Evolutionary conservation across 2,113 vertebrate species (phyloP), one percentile per base, ranked within the genome.

Genomic region (Erpornis zantholeuca): DNA sequence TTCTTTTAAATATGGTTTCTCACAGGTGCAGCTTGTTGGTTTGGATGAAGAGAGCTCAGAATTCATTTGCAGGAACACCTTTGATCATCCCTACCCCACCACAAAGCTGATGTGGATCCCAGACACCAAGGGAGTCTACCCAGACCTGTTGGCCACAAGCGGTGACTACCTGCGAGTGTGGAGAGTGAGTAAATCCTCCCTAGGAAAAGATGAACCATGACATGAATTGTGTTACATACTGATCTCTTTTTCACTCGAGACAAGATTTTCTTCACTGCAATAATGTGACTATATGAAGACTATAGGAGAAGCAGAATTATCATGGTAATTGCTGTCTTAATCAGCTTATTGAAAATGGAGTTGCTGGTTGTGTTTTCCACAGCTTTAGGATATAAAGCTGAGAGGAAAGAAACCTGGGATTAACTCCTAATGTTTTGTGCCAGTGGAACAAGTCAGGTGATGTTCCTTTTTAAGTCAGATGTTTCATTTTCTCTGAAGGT

Each of bases 61-160:
- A 97, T 99, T 99, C 84, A 98, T 99, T 84, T 99, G 99, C 98
- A 98, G 99, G 96, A 99, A 99, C 96, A 99, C 99, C 2, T 99
- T 99, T 91, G 99, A 99, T 95, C 99, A 99, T 83, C 99, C 99
- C 0, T 99, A 99, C 81, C 99, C 99, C 54, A 99, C 99, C 90
- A 99, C 99, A 79, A 99, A 99, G 97, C 99, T 99, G 81, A 99
- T 99, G 99, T 99, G 99, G 99, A 99, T 99, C 90, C 99, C 99
- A 12, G 99, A 99, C 97, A 99, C 99, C 59, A 99, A 99, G 94
- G 99, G 99, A 15, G 99, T 99, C 12, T 99, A 99, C 91, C 99
- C 99, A 54, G 99, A 99, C 97, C 98, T 99, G 52, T 65, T 99
- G 96, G 99, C 99, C 19, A 99, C 99, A 66, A 99, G 99, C 6